A percentile compares a stretch with the other conserved stretches of the same genome.
Conservation (phyloP, 2,888 invertebrate species). For the Brenthis ino region DNA sequence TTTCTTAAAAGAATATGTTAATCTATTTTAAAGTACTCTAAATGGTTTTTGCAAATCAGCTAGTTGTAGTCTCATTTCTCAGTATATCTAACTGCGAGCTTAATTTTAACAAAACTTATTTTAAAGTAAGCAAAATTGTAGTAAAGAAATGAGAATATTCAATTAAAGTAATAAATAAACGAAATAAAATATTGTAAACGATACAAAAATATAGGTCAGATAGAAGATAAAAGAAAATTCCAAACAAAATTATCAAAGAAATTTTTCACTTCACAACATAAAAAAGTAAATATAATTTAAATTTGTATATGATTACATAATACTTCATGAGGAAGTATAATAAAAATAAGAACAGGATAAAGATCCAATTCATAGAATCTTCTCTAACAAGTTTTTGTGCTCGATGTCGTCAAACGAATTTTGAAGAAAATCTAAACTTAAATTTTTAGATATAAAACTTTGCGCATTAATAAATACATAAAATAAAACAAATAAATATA, state of each 20-base stretch:
- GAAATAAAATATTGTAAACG: conserved; percentile 27
- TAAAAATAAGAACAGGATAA: neutral
- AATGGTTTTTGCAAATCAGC: too few relatives aligned
- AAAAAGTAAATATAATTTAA: neutral
- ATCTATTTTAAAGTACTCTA: too few relatives aligned
- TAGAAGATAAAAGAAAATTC: conserved; percentile 35
- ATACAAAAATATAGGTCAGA: conserved; percentile 32
- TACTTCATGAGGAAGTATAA: neutral
- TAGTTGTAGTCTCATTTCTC: too few relatives aligned
- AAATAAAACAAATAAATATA: neutral
- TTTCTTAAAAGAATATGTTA: too few relatives aligned
- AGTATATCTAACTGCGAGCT: too few relatives aligned
- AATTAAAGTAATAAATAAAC: neutral
- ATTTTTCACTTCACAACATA: conserved; percentile 21
- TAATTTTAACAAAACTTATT: too few relatives aligned
- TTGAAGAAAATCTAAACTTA: too few relatives aligned
- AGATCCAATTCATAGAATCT: too few relatives aligned
- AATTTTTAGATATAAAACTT: too few relatives aligned
- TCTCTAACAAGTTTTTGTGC: too few relatives aligned
- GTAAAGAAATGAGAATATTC: neutral
- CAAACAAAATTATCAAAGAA: conserved; percentile 41
- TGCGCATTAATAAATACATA: neutral
- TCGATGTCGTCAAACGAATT: too few relatives aligned
- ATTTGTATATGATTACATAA: too few relatives aligned
- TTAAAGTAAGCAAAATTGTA: neutral